A percentile compares a stretch with the other conserved stretches of the same genome.
Evolutionary conservation across 2,888 invertebrate species (phyloP).

Genomic region (Aphodius sticticus): DNA sequence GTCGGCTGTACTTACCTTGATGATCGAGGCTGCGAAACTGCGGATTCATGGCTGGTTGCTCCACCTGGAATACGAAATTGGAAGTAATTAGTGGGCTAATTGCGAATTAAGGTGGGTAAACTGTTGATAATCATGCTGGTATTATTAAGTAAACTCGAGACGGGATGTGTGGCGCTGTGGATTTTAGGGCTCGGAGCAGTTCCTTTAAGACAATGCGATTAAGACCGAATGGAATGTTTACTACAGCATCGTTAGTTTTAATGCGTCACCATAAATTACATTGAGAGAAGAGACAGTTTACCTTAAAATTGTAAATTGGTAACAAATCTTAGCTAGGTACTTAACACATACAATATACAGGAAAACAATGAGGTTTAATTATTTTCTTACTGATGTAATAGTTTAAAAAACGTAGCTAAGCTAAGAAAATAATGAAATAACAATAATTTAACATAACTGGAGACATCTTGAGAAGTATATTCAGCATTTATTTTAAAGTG

Average conservation of each 20-base stretch:
- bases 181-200: not conserved
- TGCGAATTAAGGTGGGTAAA: constrained; percentile 4
- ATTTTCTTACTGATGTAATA: no score
- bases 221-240: not conserved
- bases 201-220: not conserved
- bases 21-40: not conserved
- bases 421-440: no score
- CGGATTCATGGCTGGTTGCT: not conserved
- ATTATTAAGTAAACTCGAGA: not conserved
- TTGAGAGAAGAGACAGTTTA: not conserved
- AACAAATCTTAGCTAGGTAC: not conserved
- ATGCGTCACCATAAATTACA: not conserved
- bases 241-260: not conserved
- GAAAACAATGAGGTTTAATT: not conserved
- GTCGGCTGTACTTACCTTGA: not conserved
- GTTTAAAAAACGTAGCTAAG: no score
- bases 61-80: not conserved
- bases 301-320: not conserved
- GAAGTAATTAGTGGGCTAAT: not conserved
- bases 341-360: not conserved
- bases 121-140: not conserved
- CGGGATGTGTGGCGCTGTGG: not conserved
- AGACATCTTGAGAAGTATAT: no score
- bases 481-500: no score
- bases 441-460: no score